A percentile compares a stretch with the other conserved stretches of the same genome.
These are phyloP conservation scores for Phainopepla nitens DNA, from an alignment of 2,113 vertebrate species.

Conservation along the genomic window DNA sequence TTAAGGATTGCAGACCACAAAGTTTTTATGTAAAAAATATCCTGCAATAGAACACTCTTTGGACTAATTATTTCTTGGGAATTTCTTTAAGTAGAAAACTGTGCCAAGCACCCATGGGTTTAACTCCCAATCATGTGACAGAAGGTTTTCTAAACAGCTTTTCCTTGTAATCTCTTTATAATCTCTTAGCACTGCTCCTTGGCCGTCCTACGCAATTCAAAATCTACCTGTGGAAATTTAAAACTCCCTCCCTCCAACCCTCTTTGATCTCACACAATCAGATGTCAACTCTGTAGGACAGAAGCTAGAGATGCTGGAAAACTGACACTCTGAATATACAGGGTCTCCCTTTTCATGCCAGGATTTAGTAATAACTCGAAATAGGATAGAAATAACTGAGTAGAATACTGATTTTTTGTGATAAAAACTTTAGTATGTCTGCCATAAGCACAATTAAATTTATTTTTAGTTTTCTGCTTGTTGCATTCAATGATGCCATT, in stretches of 20 bases:
- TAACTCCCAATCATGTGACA: neutral
- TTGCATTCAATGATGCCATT: neutral
- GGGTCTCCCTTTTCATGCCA: neutral
- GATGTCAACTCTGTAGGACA: neutral
- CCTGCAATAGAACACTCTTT: neutral
- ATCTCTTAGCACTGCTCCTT: neutral
- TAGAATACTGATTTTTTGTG: neutral
- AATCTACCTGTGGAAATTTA: neutral
- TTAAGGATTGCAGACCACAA: neutral
- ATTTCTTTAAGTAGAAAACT: neutral
- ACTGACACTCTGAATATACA: neutral
- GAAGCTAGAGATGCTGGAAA: neutral
- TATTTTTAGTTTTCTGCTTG: neutral
- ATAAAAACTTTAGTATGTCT: neutral
- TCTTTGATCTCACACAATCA: neutral
- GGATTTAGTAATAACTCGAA: neutral
- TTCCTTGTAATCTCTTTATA: neutral
- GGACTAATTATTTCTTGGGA: neutral
- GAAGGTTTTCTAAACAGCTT: constrained; percentile 22
- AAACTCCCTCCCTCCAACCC: neutral
- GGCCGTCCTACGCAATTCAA: neutral
- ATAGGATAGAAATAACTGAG: neutral
- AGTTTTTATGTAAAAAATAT: neutral
- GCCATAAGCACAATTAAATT: neutral
- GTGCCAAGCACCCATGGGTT: neutral